Evolutionary conservation across 1,140 invertebrate species (phyloP).

Genomic region (Reticulitermes speratus): DNA sequence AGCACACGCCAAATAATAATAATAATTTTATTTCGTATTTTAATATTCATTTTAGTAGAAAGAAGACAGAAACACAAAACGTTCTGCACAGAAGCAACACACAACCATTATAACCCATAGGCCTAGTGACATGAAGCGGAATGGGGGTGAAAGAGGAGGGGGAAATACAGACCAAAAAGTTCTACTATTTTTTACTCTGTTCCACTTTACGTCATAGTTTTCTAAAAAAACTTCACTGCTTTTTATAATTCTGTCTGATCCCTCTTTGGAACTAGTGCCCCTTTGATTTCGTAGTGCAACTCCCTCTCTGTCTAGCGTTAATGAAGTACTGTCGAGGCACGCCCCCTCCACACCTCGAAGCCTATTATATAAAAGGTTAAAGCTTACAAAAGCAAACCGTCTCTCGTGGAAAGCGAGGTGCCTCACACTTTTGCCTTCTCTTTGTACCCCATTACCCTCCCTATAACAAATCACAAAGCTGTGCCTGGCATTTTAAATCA

Average conservation of each 20-base stretch:
- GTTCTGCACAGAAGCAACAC: too few species aligned
- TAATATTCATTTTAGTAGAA: too few species aligned
- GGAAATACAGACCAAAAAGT: background rate
- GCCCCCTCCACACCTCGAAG: background rate
- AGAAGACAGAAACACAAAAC: too few species aligned
- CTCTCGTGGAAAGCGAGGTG: background rate
- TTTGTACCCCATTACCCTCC: background rate
- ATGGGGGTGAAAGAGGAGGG: too few species aligned
- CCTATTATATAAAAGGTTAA: conserved; percentile 18
- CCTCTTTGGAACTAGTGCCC: background rate
- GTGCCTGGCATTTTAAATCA: too few species aligned
- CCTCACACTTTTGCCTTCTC: background rate
- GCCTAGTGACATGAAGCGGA: too few species aligned
- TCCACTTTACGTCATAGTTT: background rate
- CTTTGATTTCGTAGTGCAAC: conserved; percentile 3
- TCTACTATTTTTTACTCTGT: background rate
- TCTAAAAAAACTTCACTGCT: background rate
- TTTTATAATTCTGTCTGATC: background rate
- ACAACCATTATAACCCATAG: too few species aligned
- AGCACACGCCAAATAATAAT: too few species aligned
- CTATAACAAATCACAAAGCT: too few species aligned
- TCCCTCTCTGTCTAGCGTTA: background rate
- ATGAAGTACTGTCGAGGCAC: background rate
- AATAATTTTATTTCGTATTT: too few species aligned
- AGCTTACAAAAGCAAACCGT: conserved; percentile 7